These are phyloP conservation scores for Microtus oregoni DNA, from an alignment of 2,113 vertebrate genomes.

Conservation along the genomic window DNA sequence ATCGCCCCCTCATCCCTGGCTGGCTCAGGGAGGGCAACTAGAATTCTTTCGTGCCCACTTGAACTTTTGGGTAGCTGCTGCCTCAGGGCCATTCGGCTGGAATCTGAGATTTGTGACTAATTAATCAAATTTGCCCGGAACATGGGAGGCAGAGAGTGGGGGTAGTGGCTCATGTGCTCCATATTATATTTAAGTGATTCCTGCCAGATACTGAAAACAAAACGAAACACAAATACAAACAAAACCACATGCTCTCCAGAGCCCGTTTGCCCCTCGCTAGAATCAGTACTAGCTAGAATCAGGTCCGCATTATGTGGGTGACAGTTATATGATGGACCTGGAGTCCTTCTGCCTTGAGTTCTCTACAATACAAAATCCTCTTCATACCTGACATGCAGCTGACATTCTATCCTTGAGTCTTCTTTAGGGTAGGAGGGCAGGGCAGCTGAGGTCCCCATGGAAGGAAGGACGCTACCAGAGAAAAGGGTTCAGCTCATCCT, in stretches of 20 bases:
- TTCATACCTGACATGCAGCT: not conserved
- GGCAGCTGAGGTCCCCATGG: not conserved
- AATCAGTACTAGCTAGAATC: not conserved
- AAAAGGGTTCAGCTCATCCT: not conserved
- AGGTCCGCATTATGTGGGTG: not conserved
- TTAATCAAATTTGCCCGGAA: not conserved
- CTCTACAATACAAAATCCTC: not conserved
- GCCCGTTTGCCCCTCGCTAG: not conserved
- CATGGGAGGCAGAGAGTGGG: not conserved
- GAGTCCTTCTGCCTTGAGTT: not conserved
- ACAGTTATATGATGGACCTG: not conserved
- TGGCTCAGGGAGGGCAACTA: not conserved
- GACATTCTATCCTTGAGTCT: not conserved
- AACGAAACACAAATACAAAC: constrained; percentile 52
- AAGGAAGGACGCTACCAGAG: not conserved
- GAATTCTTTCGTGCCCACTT: not conserved
- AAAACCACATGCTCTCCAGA: constrained; percentile 66
- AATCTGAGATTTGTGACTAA: constrained; percentile 11
- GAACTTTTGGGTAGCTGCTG: not conserved
- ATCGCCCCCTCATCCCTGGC: not conserved
- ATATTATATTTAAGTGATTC: constrained; percentile 44
- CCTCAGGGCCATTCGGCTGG: not conserved
- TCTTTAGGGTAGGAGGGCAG: not conserved
- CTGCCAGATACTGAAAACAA: constrained; percentile 63
- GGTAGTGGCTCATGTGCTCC: constrained; percentile 31